phyloP scores from a whole-genome alignment of 2,888 invertebrate species.

The Petrolisthes manimaculis region DNA sequence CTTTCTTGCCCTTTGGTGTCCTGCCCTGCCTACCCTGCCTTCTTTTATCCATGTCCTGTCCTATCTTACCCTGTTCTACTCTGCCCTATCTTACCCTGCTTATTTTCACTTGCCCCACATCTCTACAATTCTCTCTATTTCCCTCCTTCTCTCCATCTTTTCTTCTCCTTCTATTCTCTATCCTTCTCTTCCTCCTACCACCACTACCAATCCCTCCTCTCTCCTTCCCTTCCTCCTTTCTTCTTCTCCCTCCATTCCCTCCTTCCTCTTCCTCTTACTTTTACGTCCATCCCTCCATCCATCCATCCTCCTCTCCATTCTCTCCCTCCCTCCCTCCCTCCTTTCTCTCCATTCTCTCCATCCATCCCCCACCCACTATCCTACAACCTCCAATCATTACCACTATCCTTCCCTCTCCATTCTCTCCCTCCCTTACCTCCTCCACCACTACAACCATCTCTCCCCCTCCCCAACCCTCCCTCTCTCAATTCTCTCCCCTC shows the following conservation, averaged over 20 bases:
- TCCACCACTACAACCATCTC: too few species aligned
- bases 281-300: too few species aligned
- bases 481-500: background rate
- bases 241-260: background rate
- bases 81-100: background rate
- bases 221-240: background rate
- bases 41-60: background rate
- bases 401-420: background rate
- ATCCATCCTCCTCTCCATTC: background rate
- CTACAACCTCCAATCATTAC: background rate
- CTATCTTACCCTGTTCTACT: background rate
- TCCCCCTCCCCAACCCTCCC: too few species aligned
- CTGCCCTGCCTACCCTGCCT: background rate
- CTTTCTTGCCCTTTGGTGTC: conserved; percentile 18
- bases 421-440: background rate
- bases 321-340: background rate
- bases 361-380: conserved; percentile 22
- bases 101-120: background rate
- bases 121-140: background rate
- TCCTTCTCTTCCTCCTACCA: background rate
- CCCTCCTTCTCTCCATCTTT: background rate
- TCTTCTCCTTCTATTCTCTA: background rate
- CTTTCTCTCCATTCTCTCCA: background rate
- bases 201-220: background rate
- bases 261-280: background rate